phyloP scores from a whole-genome alignment of 1,140 invertebrate genomes.

The Microplitis demolitor region DNA sequence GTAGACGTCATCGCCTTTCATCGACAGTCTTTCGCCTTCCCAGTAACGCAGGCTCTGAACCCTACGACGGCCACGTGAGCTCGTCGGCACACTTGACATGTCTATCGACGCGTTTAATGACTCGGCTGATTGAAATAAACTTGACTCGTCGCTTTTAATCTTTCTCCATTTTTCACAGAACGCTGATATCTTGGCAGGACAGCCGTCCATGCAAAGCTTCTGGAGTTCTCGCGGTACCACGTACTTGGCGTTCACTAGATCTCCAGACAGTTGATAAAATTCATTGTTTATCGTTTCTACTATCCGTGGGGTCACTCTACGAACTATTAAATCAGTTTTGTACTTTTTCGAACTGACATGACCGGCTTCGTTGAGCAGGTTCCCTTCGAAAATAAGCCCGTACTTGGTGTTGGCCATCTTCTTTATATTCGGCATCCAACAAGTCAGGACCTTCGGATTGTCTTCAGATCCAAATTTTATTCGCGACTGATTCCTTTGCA shows the following conservation, averaged over 20 bases:
- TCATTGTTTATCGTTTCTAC: slow-evolving; percentile 42
- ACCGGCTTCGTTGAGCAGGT: slow-evolving; percentile 40
- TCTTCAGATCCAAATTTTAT: slow-evolving; percentile 8
- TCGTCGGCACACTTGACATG: slow-evolving; percentile 16
- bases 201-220: slow-evolving; percentile 40
- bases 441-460: slow-evolving; percentile 33
- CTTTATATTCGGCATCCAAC: slow-evolving; percentile 38
- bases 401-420: slow-evolving; percentile 2
- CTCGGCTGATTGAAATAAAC: background rate
- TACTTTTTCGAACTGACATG: slow-evolving; percentile 40
- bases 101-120: slow-evolving; percentile 12
- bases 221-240: slow-evolving; percentile 41
- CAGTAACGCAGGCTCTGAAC: slow-evolving; percentile 40
- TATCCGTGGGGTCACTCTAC: slow-evolving; percentile 35
- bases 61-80: slow-evolving; percentile 39
- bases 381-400: slow-evolving; percentile 44
- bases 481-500: background rate
- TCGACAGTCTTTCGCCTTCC: slow-evolving; percentile 41
- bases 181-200: slow-evolving; percentile 41
- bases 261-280: slow-evolving; percentile 42
- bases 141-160: slow-evolving; percentile 4
- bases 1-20: slow-evolving; percentile 33
- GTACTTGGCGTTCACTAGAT: slow-evolving; percentile 40
- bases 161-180: slow-evolving; percentile 45
- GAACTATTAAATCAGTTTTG: slow-evolving; percentile 35